Evolutionary conservation across 2,113 vertebrate genomes (phyloP).

Genomic region (Erythrolamprus reginae): DNA sequence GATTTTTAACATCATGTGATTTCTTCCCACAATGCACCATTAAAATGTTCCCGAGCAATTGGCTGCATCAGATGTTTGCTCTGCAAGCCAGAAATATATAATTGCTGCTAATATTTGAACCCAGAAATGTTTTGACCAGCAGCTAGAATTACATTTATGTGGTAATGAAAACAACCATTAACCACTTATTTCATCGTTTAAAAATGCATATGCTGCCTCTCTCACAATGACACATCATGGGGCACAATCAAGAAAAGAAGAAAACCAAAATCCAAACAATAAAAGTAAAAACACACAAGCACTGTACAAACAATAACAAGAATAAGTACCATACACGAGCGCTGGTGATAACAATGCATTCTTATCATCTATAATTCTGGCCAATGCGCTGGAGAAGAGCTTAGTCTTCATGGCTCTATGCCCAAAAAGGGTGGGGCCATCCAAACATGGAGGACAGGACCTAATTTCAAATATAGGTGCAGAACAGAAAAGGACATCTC

Average conservation of each 20-base stretch:
- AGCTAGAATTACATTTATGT: neutral
- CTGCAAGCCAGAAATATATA: neutral
- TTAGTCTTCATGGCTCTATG: neutral
- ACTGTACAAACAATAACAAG: neutral
- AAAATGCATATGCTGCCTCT: neutral
- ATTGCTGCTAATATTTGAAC: neutral
- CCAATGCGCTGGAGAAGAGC: neutral
- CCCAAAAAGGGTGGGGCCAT: neutral
- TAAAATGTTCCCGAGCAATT: neutral
- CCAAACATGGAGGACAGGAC: neutral
- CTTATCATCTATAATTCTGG: neutral
- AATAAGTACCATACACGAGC: neutral
- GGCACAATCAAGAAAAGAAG: neutral
- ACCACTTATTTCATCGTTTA: neutral
- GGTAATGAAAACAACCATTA: neutral
- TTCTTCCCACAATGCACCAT: neutral
- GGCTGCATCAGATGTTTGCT: neutral
- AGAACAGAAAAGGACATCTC: neutral
- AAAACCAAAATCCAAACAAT: neutral
- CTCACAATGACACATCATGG: neutral
- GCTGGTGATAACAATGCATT: neutral
- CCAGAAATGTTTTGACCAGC: neutral
- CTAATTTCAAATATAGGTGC: neutral
- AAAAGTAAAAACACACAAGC: neutral
- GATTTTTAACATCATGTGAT: neutral